Percentiles rank a stretch among this genome's conserved stretches.
These are phyloP conservation scores for Odontamblyopus lacepedii DNA, from an alignment of 2,797 vertebrate genomes.

Conservation along the genomic window DNA sequence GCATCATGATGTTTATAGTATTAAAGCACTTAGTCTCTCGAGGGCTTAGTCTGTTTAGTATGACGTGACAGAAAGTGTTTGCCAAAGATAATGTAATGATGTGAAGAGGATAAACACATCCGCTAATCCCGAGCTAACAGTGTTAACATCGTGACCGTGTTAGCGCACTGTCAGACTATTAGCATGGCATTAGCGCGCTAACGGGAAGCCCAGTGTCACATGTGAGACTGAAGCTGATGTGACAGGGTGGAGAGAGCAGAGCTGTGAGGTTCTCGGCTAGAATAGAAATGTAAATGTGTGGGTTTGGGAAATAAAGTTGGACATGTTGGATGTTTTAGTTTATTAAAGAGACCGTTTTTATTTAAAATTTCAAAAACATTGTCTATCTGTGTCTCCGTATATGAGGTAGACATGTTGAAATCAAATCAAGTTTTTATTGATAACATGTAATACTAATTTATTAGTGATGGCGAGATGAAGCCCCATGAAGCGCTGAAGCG, in stretches of 20 bases:
- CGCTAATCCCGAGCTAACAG: not conserved
- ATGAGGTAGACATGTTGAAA: no score
- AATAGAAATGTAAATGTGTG: not conserved
- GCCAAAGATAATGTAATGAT: conserved; percentile 5
- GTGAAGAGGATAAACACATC: conserved; percentile 1
- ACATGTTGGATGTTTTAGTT: no score
- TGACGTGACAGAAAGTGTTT: not conserved
- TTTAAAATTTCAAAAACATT: no score
- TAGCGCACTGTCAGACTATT: conserved; percentile 1
- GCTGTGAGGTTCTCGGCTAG: not conserved
- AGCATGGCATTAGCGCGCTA: conserved; percentile 3
- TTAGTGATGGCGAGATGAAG: no score
- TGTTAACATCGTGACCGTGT: conserved; percentile 3
- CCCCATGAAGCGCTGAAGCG: no score
- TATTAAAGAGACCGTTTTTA: no score
- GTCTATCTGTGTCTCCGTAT: no score
- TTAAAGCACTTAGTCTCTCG: not conserved
- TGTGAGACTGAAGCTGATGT: not conserved
- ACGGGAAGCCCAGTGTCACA: conserved; percentile 1
- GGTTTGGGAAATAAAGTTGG: not conserved
- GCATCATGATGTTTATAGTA: not conserved
- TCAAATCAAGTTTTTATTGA: no score
- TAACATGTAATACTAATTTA: no score
- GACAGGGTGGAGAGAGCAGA: not conserved
- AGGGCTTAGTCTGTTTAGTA: not conserved